Base-by-base conservation (phyloP, 2,797 vertebrate species). In the Oryzias sinensis region DNA sequence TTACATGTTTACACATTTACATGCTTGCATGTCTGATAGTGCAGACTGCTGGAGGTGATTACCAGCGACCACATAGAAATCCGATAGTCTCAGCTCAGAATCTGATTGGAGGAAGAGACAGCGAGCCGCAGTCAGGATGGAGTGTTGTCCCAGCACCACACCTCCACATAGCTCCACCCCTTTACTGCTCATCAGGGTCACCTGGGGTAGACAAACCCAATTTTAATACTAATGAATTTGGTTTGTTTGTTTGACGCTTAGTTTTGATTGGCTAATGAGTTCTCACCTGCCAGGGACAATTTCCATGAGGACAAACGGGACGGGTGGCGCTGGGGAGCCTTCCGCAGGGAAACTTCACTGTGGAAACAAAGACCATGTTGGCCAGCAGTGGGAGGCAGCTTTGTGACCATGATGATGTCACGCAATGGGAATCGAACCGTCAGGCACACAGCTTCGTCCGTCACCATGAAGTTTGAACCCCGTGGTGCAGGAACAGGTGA, bases 211-310 rank as follows among this genome's bases (percentile, higher is more conserved):
- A 68, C 58, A 61, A 41, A 41, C 20, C 6, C 54, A 52, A 3
- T 9, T 9, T 33, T 9, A 22, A 22, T 33, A 33, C 29, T 2
- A 8, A 8, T 33, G 1, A 33, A 37, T 37, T 37, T 37, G 33
- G 9, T 37, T 37, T 37, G 33, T 37, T 37, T 37, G 11, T 11
- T 37, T 11, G 43, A 5, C 13, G 44, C 4, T 46, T 4, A 6
- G 9, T 5, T 46, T 1, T 49, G 55, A 72, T 59, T 67, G 61
- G 43, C 57, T 18, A 53, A 43, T 20, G 44, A 42, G 20, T 4
- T 49, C 80, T 65, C 80, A 98, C 96, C 95, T 97, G 93, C 96
- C 96, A 97, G 2, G 94, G 94, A 73, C 95, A 96, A 45, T 59
- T 70, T 44, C 87, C 86, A 17, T 77, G 50, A 24, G 8, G 74